A percentile compares a stretch with the other conserved stretches of the same genome.
These are phyloP conservation scores for Apteryx owenii DNA, from an alignment of 2,113 vertebrate genomes.

Conservation along the genomic window DNA sequence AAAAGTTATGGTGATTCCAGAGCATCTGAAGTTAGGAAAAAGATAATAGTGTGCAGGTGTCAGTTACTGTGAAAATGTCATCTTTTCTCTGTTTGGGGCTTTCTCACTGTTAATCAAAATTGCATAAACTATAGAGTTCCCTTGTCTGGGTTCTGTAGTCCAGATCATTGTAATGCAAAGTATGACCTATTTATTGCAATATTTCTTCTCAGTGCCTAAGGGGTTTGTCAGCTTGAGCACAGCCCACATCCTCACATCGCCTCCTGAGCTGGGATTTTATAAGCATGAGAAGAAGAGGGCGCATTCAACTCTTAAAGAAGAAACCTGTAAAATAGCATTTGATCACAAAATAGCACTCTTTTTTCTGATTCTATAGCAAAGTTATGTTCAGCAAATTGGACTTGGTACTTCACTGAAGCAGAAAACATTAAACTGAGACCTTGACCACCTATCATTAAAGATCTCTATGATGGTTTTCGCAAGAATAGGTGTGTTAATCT, in stretches of 20 bases:
- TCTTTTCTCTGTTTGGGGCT: neutral
- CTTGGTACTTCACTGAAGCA: neutral
- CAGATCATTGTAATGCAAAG: neutral
- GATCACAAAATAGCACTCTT: neutral
- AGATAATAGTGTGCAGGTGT: neutral
- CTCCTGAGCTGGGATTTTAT: neutral
- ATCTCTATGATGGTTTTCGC: neutral
- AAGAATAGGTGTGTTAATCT: neutral
- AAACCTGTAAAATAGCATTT: neutral
- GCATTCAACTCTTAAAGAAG: neutral
- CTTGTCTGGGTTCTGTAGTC: neutral
- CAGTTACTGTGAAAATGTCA: neutral
- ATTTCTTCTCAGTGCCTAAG: neutral
- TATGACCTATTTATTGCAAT: neutral
- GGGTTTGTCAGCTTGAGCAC: neutral
- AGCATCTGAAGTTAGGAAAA: neutral
- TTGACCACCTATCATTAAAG: neutral
- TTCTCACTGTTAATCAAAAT: neutral
- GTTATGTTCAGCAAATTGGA: neutral
- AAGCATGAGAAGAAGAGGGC: neutral
- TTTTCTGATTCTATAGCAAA: neutral
- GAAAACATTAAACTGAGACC: neutral
- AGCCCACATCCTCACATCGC: neutral
- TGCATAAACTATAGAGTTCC: neutral
- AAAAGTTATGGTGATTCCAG: neutral